A percentile compares a stretch with the other conserved stretches of the same genome.
Evolutionary conservation across 2,888 invertebrate species (phyloP).

Genomic region (Eudemis profundana): DNA sequence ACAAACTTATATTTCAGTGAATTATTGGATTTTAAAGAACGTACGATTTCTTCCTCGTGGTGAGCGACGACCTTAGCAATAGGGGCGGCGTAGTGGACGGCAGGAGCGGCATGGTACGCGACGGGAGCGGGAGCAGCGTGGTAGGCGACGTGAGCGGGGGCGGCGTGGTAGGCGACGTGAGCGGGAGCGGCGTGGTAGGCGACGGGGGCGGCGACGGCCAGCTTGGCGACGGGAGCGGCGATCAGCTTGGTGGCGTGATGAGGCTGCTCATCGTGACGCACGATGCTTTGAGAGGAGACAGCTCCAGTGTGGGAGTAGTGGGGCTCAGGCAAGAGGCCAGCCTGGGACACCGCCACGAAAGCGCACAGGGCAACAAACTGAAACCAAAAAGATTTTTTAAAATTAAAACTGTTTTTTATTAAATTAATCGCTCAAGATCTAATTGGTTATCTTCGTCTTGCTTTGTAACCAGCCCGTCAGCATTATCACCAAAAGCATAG

Average conservation of each 20-base stretch:
- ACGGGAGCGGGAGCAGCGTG: slow-evolving; percentile 63
- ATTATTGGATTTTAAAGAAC: background rate
- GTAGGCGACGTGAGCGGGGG: slow-evolving; percentile 59
- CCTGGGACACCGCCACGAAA: slow-evolving; percentile 46
- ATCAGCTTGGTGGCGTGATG: slow-evolving; percentile 45
- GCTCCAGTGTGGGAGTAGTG: slow-evolving; percentile 51
- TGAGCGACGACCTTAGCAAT: slow-evolving; percentile 57
- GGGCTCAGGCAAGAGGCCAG: slow-evolving; percentile 57
- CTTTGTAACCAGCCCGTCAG: too few species aligned
- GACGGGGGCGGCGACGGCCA: slow-evolving; percentile 58
- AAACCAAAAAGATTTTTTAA: background rate
- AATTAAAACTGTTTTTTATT: too few species aligned
- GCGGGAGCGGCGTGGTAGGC: slow-evolving; percentile 63
- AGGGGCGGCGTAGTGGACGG: slow-evolving; percentile 54
- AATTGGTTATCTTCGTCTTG: too few species aligned
- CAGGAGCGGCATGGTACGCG: slow-evolving; percentile 53
- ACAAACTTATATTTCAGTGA: background rate
- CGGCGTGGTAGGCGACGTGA: slow-evolving; percentile 53
- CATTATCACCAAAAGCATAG: too few species aligned
- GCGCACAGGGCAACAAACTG: slow-evolving; percentile 33
- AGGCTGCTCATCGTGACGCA: slow-evolving; percentile 46
- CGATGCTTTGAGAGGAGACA: slow-evolving; percentile 50
- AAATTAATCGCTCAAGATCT: too few species aligned
- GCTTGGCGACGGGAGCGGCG: slow-evolving; percentile 56
- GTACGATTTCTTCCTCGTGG: slow-evolving; percentile 46